Evolutionary conservation across 2,113 vertebrate species (phyloP).

Genomic region (Catharus fuscescens): DNA sequence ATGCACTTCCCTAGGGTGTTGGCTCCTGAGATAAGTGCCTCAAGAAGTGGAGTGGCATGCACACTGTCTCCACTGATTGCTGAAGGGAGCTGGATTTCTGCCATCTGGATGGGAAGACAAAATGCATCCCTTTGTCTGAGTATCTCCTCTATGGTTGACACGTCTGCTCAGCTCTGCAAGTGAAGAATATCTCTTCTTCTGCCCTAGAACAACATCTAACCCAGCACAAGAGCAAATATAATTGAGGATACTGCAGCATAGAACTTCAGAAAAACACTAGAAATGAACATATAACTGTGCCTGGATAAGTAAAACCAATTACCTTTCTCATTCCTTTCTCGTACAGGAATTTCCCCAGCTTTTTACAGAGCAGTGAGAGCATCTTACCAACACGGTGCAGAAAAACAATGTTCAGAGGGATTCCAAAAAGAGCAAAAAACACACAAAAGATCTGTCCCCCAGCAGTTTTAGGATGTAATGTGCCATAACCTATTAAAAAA

Average conservation of each 20-base stretch:
- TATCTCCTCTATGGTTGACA: background rate
- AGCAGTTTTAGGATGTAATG: conserved; percentile 60
- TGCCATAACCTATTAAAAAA: conserved; percentile 67
- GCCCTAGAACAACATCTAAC: background rate
- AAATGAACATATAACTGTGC: background rate
- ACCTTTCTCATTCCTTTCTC: conserved; percentile 69
- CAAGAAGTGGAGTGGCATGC: background rate
- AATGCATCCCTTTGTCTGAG: background rate
- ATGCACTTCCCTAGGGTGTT: background rate
- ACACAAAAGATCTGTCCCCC: conserved; percentile 75
- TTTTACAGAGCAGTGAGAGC: conserved; percentile 58
- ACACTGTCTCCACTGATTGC: background rate
- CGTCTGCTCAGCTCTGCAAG: background rate
- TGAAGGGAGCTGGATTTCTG: background rate
- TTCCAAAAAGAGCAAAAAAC: conserved; percentile 71
- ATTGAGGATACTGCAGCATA: background rate
- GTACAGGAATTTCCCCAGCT: conserved; percentile 57
- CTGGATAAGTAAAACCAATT: background rate
- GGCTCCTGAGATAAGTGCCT: background rate
- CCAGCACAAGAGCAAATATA: background rate
- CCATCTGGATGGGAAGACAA: background rate
- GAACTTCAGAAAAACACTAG: background rate
- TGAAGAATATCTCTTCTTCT: background rate
- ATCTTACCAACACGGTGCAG: conserved; percentile 61
- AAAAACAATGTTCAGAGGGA: conserved; percentile 74